phyloP scores from a whole-genome alignment of 2,888 invertebrate genomes.

The Siphlonurus alternatus region DNA sequence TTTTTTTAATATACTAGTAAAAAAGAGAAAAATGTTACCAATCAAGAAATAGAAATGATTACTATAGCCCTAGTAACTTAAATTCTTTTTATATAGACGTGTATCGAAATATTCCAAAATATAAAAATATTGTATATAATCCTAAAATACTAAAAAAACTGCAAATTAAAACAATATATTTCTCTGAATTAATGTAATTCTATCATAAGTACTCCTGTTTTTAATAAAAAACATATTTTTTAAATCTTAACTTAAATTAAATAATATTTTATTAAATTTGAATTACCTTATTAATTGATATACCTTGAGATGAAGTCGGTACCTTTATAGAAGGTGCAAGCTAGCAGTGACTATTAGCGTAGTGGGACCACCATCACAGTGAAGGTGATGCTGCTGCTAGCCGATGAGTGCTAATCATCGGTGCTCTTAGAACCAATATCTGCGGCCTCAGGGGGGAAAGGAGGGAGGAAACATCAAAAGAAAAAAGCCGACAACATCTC shows the following conservation, averaged over 20 bases:
- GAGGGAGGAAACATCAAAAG: neutral
- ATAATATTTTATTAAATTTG: neutral
- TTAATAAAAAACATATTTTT: no score
- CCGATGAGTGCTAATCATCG: conserved; percentile 3
- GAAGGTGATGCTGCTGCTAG: neutral
- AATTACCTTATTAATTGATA: neutral
- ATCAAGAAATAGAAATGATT: no score
- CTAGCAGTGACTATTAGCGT: neutral
- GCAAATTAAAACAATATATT: no score
- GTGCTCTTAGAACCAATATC: neutral
- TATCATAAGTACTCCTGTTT: no score
- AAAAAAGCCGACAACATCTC: neutral
- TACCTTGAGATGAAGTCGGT: neutral
- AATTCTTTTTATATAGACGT: no score
- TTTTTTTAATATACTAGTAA: no score
- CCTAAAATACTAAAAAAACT: no score
- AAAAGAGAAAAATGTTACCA: neutral
- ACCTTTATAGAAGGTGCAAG: neutral
- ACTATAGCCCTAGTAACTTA: neutral
- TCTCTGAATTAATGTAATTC: no score
- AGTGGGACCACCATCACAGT: neutral
- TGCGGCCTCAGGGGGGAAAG: neutral
- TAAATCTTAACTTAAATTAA: no score
- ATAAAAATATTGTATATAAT: no score
- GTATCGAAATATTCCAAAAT: no score